Conservation (phyloP, 2,113 vertebrate genomes). For the Lanius ludovicianus region DNA sequence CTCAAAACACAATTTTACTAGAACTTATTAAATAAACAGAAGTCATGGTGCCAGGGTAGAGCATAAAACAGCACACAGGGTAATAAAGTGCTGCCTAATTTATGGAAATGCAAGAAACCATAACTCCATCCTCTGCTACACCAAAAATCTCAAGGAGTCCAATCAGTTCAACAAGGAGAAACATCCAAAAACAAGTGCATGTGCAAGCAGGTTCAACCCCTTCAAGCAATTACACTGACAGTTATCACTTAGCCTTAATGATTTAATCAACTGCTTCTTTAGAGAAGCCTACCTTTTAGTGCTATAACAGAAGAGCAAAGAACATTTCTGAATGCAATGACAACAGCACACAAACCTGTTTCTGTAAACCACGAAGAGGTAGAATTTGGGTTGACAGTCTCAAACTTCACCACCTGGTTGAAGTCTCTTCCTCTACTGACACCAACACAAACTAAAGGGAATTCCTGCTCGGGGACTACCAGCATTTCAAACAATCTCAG, state of each 20-base stretch:
- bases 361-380: slow-evolving; percentile 95
- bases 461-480: slow-evolving; percentile 94
- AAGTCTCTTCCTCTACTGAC: slow-evolving; percentile 93
- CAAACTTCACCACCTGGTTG: slow-evolving; percentile 94
- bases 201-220: neutral
- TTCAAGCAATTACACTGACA: neutral
- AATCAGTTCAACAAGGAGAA: neutral
- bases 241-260: neutral
- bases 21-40: neutral
- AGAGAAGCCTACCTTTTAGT: neutral
- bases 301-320: neutral
- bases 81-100: neutral
- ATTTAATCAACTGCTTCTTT: neutral
- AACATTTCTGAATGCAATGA: neutral
- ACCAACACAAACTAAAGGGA: slow-evolving; percentile 93
- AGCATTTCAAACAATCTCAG: slow-evolving; percentile 96
- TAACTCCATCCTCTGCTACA: neutral
- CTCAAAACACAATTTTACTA: neutral
- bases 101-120: neutral
- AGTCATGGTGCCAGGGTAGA: neutral
- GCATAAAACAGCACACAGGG: neutral
- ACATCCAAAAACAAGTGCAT: rapidly evolving
- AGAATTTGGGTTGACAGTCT: slow-evolving; percentile 95
- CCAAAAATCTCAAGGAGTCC: neutral
- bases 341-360: slow-evolving; percentile 79